Evolutionary conservation across 2,888 invertebrate genomes (phyloP), one percentile per base, ranked within the genome.

Genomic region (Pinctada fucata): DNA sequence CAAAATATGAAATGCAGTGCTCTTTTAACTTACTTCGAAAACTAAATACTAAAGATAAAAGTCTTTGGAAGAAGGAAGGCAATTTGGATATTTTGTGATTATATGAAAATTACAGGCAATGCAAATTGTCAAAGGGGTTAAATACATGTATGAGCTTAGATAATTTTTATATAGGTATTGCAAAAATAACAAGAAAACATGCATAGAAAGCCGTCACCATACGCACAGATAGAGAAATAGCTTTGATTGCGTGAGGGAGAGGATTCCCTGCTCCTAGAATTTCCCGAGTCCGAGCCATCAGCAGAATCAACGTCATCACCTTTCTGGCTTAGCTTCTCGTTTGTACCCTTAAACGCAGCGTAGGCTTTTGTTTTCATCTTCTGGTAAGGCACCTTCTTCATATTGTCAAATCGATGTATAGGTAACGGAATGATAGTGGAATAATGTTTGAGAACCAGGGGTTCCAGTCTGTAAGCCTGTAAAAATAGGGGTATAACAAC

Each of bases 391-490:
- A 89, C 79, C 87, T 92, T 90, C 79, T 90, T 84, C 75, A 91
- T 71, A 83, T 93, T 92, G 78, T 94, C 94, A 85, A 94, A 94
- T 75, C 87, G 88, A 80, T 94, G 94, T 81, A 95, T 94, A 45
- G 93, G 91, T 77, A 95, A 92, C 63, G 95, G 95, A 79, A 94
- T 94, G 63, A 95, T 93, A 85, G 93, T 93, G 63, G 93, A 93
- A 86, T 95, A 95, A 73, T 94, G 94, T 80, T 94, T 93, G 83
- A 94, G 93, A 73, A 95, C 90, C 72, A 95, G 92, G 50, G 95
- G 95, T 90, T 95, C 95, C 91, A 95, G 93, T 85, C 95, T 86
- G 85, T 93, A 93, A 5, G 93, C 93, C 93, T 93, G 80, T n/a
- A 81, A 83, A 63, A 65, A 68, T 47, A 48, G 66, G 49, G 31